Conservation (phyloP, 2,888 invertebrate genomes). For the Trichopoda pennipes region DNA sequence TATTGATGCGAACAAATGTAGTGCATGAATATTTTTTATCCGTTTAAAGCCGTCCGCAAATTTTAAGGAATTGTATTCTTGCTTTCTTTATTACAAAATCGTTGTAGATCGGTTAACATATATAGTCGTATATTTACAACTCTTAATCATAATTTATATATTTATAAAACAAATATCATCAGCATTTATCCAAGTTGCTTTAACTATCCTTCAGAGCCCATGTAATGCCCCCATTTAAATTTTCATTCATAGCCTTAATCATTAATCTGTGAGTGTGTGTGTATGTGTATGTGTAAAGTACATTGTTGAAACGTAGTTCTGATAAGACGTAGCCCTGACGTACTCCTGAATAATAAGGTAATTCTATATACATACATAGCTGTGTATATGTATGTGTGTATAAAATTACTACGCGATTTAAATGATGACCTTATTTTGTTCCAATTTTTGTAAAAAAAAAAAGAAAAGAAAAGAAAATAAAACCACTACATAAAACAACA, state of each 20-base stretch:
- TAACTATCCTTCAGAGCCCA: slow-evolving; percentile 56
- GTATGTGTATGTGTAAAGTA: slow-evolving; percentile 42
- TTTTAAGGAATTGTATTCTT: slow-evolving; percentile 16
- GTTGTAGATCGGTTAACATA: slow-evolving; percentile 33
- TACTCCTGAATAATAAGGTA: slow-evolving; percentile 48
- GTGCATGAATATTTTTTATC: slow-evolving; percentile 23
- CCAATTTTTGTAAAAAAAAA: slow-evolving; percentile 12
- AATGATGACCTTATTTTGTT: slow-evolving; percentile 60
- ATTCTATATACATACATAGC: slow-evolving; percentile 59
- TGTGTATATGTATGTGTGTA: slow-evolving; percentile 51
- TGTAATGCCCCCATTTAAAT: slow-evolving; percentile 37
- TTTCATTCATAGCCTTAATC: slow-evolving; percentile 47
- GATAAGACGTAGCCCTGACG: slow-evolving; percentile 64
- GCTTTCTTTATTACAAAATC: slow-evolving; percentile 21
- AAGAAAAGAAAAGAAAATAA: neutral
- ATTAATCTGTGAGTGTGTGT: slow-evolving; percentile 16
- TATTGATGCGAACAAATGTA: slow-evolving; percentile 6
- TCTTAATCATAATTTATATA: slow-evolving; percentile 40
- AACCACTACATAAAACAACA: neutral
- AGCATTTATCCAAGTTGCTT: slow-evolving; percentile 51
- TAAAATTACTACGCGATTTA: slow-evolving; percentile 58
- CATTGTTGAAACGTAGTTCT: slow-evolving; percentile 70
- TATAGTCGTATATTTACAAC: slow-evolving; percentile 33
- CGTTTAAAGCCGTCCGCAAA: slow-evolving; percentile 16
- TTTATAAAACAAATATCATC: slow-evolving; percentile 33